A percentile compares a stretch with the other conserved stretches of the same genome.
These are phyloP conservation scores for Drosophila nr. medialis DNA, from an alignment of 2,888 invertebrate species.

Conservation along the genomic window DNA sequence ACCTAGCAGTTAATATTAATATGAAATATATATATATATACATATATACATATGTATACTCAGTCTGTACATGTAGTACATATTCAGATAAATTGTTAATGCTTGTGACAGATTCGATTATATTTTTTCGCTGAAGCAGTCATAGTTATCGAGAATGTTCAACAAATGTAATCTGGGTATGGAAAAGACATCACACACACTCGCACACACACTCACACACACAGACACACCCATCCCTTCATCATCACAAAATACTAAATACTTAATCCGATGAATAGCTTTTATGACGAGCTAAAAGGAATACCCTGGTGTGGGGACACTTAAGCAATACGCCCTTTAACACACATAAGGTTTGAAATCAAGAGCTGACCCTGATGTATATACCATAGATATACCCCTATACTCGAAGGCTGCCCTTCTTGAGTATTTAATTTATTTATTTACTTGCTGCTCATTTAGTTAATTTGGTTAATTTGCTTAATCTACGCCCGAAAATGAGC, in stretches of 20 bases:
- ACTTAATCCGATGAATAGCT: not conserved
- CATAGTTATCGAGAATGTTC: not conserved
- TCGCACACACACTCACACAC: not conserved
- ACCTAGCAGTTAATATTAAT: not conserved
- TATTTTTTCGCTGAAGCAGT: not conserved
- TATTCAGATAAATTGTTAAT: not conserved
- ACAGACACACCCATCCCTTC: not conserved
- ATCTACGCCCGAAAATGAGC: slow-evolving; percentile 67
- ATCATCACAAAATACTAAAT: not conserved
- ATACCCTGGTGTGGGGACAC: not conserved
- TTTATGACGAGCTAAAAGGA: not conserved
- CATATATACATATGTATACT: not conserved
- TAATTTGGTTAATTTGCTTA: slow-evolving; percentile 74
- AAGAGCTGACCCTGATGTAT: slow-evolving; percentile 5
- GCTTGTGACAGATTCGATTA: not conserved
- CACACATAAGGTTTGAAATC: slow-evolving; percentile 1
- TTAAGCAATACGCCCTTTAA: not conserved
- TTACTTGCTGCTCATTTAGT: slow-evolving; percentile 60
- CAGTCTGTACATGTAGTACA: not conserved
- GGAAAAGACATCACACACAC: not conserved
- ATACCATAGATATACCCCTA: not conserved
- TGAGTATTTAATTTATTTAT: slow-evolving; percentile 64
- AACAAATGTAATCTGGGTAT: not conserved
- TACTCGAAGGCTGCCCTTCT: not conserved
- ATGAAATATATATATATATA: not conserved